These are phyloP conservation scores for Pristionchus pacificus DNA, from an alignment of 1,140 invertebrate species.

Conservation along the genomic window DNA sequence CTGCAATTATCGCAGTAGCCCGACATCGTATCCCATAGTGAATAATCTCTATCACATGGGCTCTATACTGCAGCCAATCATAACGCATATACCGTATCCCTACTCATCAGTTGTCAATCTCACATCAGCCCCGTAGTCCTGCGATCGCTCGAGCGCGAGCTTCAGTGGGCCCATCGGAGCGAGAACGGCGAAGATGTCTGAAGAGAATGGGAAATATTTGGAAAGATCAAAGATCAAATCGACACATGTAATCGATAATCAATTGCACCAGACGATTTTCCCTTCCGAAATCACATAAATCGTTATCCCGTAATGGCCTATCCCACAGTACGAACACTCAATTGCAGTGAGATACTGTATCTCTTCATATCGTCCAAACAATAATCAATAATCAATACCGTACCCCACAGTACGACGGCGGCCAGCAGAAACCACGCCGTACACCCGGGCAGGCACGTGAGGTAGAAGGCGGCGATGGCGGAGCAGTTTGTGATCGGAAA, in stretches of 20 bases:
- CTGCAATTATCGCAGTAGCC: no score
- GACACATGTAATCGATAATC: neutral
- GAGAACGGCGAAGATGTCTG: slow-evolving; percentile 50
- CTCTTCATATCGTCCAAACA: no score
- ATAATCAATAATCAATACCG: no score
- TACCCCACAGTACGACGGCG: slow-evolving; percentile 48
- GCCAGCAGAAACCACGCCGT: slow-evolving; percentile 47
- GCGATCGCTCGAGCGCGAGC: slow-evolving; percentile 37
- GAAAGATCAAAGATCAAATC: neutral
- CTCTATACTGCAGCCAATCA: no score
- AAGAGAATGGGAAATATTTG: slow-evolving; percentile 7
- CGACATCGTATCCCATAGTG: no score
- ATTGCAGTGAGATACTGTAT: neutral
- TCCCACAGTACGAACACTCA: neutral
- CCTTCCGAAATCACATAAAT: neutral
- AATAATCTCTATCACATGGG: no score
- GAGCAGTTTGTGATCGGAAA: slow-evolving; percentile 48
- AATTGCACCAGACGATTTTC: no score
- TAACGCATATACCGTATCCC: no score
- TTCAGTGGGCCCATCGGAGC: slow-evolving; percentile 43
- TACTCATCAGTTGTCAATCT: no score
- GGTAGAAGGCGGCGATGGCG: slow-evolving; percentile 47
- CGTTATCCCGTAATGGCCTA: no score
- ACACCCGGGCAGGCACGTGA: slow-evolving; percentile 39
- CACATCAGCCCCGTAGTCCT: slow-evolving; percentile 44